These are phyloP conservation scores for Bergia puertoricense DNA, from an alignment of 92 coral and sea anemone genomes.

Conservation along the genomic window DNA sequence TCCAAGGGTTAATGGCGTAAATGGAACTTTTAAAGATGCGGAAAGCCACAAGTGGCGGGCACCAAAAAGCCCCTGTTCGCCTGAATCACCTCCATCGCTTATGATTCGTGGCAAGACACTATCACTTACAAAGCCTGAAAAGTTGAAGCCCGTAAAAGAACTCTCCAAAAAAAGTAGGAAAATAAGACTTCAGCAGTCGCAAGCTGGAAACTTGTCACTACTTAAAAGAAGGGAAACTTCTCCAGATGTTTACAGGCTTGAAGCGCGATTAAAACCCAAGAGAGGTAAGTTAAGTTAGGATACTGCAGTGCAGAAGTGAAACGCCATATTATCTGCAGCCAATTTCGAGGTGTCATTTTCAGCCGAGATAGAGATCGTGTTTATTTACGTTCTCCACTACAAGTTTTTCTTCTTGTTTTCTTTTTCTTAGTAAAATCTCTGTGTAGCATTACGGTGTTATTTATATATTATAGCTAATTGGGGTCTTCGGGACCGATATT, in stretches of 20 bases:
- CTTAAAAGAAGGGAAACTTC: constrained; percentile 87
- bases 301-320: constrained; percentile 13
- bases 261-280: constrained; percentile 79
- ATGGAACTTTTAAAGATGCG: constrained; percentile 37
- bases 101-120: constrained; percentile 81
- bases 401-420: not conserved
- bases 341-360: constrained; percentile 18
- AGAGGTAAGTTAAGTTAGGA: constrained; percentile 67
- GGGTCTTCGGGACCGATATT: too few relatives aligned
- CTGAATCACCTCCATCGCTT: constrained; percentile 85
- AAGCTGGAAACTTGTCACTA: constrained; percentile 69
- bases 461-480: not conserved
- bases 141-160: constrained; percentile 68
- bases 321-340: constrained; percentile 37
- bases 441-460: not conserved
- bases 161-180: constrained; percentile 82
- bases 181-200: constrained; percentile 82
- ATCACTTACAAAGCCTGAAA: constrained; percentile 64
- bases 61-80: constrained; percentile 88
- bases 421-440: not conserved
- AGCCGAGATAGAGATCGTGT: constrained; percentile 17
- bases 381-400: constrained; percentile 7
- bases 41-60: constrained; percentile 67
- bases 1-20: constrained; percentile 34
- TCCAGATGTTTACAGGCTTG: constrained; percentile 73